Base-by-base conservation (phyloP, 2,113 vertebrate genomes). In the Lutjanus erythropterus region DNA sequence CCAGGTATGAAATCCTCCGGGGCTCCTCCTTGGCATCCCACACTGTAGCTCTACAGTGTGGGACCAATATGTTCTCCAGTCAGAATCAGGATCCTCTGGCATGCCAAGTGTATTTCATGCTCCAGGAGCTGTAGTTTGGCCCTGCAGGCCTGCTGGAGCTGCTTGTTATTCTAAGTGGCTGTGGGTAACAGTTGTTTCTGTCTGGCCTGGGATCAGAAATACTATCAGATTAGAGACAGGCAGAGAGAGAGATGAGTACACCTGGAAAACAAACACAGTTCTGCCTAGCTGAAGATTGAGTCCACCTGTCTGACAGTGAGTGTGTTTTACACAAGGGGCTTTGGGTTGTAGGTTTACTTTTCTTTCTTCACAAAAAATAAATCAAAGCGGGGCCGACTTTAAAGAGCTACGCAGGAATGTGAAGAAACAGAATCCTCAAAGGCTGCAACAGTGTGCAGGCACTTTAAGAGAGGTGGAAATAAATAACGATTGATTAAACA, bases 141-240 rank as follows among this genome's bases (percentile, higher is more conserved):
- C 81, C 87, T 19, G 64, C 62, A 88, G 84, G 61, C 67, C 67
- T 29, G 59, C 71, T 18, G 56, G 62, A 83, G 66, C 86, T 88
- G 85, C 78, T 93, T 90, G 84, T 91, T 91, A 86, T 91, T 91
- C 78, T 80, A 78, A 79, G 60, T 78, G 86, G 74, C 53, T 86
- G 73, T 59, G 61, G 89, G 75, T 81, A 85, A 91, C 86, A 75
- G 82, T 90, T 91, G 86, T 88, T 85, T 86, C 58, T 83, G 80
- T 89, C 84, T 92, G 88, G 83, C 75, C 37, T 73, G 5, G 81
- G 75, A 87, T 90, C 86, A 84, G 84, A 84, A 87, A 86, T 77
- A 79, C 71, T 69, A 80, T 78, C 67, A 88, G 87, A 90, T 87
- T 78, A 88, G 49, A 92, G 78, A 49, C 29, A 66, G 64, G 41